Base-by-base conservation (phyloP, 2,888 invertebrate genomes). In the Sicus ferrugineus region DNA sequence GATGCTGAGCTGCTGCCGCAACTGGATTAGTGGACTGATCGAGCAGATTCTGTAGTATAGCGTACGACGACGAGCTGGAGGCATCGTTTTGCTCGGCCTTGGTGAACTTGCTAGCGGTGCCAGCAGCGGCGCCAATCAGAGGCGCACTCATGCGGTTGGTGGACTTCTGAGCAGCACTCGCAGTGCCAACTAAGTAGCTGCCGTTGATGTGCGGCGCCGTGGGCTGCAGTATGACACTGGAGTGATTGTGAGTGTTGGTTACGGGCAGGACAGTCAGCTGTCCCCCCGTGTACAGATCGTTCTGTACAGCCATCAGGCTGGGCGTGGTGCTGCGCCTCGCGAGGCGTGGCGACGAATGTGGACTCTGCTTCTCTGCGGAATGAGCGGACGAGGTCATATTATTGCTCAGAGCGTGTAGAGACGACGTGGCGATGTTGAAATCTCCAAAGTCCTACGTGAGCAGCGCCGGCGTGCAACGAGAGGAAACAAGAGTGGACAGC, bases 401-500 rank as follows among this genome's bases (percentile, higher is more conserved):
- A 75, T 80, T 81, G 78, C 85, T 85, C 0, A 90, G 83, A 2
- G 88, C 89, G 75, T 88, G 89, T 71, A 90, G 87, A 1, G 88
- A 89, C 2, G 89, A 89, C 2, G 89, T 89, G 0, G 89, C 89
- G 16, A 90, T 89, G 83, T 90, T 90, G 85, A 90, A 90, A 73
- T 82, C 90, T 16, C 89, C 89, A 73, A 83, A 80, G 73, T 90
- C 90, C 90, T 90, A 73, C 69, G 72, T 48, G 23, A 5, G 21
- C 42, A 48, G 48, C 19, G 26, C 21, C 34, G 21, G 62, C 68
- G 62, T 64, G 50, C 30, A 64, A 62, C 62, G 68, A 70, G 64
- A 48, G 62, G 21, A 73, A n/a, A 62, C 64, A 48, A 50, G 59
- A 56, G 38, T 67, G 28, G 54, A 63, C 65, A 71, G 52, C 67